Percentiles rank a stretch among this genome's conserved stretches.
Evolutionary conservation across 2,113 vertebrate genomes (phyloP).

Genomic region (Callionymus lyra): DNA sequence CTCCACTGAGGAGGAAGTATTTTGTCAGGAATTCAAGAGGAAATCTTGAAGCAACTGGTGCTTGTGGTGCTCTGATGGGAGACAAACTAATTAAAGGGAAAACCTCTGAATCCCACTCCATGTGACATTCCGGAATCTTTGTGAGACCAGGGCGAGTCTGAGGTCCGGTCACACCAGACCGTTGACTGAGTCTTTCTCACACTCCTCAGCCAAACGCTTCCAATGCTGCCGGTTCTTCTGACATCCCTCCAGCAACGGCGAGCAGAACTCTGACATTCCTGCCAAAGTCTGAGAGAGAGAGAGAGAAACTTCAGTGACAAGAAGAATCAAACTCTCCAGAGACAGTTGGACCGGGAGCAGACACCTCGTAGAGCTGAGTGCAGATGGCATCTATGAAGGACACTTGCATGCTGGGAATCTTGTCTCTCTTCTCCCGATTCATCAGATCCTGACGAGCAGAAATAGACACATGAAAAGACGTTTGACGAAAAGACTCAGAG

Average conservation of each 20-base stretch:
- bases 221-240: slow-evolving; percentile 86
- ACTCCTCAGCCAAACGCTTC: slow-evolving; percentile 83
- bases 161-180: slow-evolving; percentile 60
- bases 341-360: background rate
- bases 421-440: slow-evolving; percentile 96
- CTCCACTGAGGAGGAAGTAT: too few relatives aligned
- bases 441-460: slow-evolving; percentile 79
- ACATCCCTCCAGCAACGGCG: slow-evolving; percentile 88
- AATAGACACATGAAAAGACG: background rate
- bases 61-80: too few relatives aligned
- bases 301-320: too few relatives aligned
- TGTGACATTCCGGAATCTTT: slow-evolving; percentile 15
- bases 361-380: slow-evolving; percentile 91
- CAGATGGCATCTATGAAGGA: slow-evolving; percentile 97
- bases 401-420: slow-evolving; percentile 98
- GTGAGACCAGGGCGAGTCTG: slow-evolving; percentile 4
- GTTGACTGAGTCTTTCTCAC: slow-evolving; percentile 73
- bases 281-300: slow-evolving; percentile 73
- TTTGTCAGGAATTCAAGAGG: too few relatives aligned
- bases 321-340: too few relatives aligned
- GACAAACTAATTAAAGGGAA: too few relatives aligned
- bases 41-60: too few relatives aligned
- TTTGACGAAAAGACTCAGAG: background rate
- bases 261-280: slow-evolving; percentile 78
- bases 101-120: too few relatives aligned